phyloP scores from a whole-genome alignment of 2,888 invertebrate genomes.

The Hirtodrosophila trivittata region DNA sequence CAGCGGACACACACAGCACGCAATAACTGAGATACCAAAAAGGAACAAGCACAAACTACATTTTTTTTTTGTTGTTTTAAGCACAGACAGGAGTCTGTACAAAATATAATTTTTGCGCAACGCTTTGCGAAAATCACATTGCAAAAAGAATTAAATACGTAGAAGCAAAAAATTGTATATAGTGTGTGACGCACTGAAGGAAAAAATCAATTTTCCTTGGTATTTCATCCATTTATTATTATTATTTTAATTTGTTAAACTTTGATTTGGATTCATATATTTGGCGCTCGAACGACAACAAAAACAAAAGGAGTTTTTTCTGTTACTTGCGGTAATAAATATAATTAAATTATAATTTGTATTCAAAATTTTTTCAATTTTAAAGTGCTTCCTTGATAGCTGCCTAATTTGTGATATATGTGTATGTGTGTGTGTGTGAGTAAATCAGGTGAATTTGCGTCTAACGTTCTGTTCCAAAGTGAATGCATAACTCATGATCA shows the following conservation, averaged over 20 bases:
- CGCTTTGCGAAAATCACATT: slow-evolving; percentile 21
- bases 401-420: too few species aligned
- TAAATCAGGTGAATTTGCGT: too few species aligned
- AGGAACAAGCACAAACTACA: slow-evolving; percentile 59
- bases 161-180: slow-evolving; percentile 1
- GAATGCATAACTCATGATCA: too few species aligned
- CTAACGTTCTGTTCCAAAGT: too few species aligned
- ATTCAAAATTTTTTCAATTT: too few species aligned
- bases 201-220: neutral
- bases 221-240: too few species aligned
- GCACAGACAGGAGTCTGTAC: slow-evolving; percentile 61
- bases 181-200: slow-evolving; percentile 2
- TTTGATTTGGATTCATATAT: neutral
- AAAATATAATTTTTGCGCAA: slow-evolving; percentile 60
- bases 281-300: slow-evolving; percentile 3
- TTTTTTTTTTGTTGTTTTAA: slow-evolving; percentile 35
- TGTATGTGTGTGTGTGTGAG: too few species aligned
- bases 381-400: too few species aligned
- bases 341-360: neutral
- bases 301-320: slow-evolving; percentile 4
- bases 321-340: slow-evolving; percentile 1
- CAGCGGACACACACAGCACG: slow-evolving; percentile 27
- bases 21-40: slow-evolving; percentile 53
- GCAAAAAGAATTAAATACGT: slow-evolving; percentile 26
- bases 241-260: slow-evolving; percentile 19